phyloP scores from a whole-genome alignment of 2,113 vertebrate species.

The Holacanthus passer region DNA sequence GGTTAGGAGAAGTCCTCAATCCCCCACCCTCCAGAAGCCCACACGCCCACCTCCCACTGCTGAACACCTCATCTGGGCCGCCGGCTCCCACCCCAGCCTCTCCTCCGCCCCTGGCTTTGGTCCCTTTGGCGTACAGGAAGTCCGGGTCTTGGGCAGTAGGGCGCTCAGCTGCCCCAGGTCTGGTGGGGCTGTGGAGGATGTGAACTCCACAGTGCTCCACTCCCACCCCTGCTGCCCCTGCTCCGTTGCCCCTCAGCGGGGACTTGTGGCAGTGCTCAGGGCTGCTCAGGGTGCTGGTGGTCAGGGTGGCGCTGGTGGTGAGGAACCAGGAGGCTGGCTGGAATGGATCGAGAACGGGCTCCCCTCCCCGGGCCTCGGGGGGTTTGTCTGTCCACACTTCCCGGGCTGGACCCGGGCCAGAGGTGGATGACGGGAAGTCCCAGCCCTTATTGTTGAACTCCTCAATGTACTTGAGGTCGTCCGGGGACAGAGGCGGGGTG shows the following conservation, averaged over 20 bases:
- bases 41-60: constrained; percentile 87
- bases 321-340: constrained; percentile 93
- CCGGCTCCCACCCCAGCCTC: constrained; percentile 81
- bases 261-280: constrained; percentile 93
- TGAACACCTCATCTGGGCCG: constrained; percentile 86
- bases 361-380: constrained; percentile 76
- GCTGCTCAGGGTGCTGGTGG: constrained; percentile 93
- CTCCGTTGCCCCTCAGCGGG: constrained; percentile 78
- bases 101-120: constrained; percentile 83
- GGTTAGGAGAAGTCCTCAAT: constrained; percentile 82
- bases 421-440: constrained; percentile 84
- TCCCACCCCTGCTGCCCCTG: constrained; percentile 54
- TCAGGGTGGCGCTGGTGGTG: constrained; percentile 95
- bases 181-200: constrained; percentile 88
- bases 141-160: constrained; percentile 83
- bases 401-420: constrained; percentile 67
- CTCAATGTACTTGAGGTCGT: constrained; percentile 98
- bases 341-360: constrained; percentile 83
- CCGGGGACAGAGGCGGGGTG: constrained; percentile 95
- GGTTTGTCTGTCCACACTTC: constrained; percentile 88
- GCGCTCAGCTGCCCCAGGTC: constrained; percentile 80
- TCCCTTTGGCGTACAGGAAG: constrained; percentile 84
- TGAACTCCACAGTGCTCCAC: constrained; percentile 86
- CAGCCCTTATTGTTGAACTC: constrained; percentile 95
- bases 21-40: constrained; percentile 83